phyloP scores from a whole-genome alignment of 2,797 vertebrate species.

The Balearica regulorum region DNA sequence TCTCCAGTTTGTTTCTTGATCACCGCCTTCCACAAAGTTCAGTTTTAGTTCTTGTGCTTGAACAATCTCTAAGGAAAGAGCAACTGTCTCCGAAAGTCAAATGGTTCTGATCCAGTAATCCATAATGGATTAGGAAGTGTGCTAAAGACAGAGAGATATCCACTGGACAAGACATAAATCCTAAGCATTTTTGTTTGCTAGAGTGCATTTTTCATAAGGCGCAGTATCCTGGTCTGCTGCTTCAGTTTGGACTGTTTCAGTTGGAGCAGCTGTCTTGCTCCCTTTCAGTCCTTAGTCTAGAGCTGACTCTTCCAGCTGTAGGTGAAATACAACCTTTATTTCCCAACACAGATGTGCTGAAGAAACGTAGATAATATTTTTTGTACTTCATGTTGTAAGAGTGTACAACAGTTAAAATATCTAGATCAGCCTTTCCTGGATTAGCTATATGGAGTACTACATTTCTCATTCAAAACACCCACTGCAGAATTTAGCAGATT shows the following conservation, averaged over 20 bases:
- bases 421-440: neutral
- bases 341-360: neutral
- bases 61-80: neutral
- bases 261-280: neutral
- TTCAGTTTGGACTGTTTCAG: neutral
- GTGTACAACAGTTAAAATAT: neutral
- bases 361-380: neutral
- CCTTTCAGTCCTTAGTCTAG: neutral
- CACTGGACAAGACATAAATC: neutral
- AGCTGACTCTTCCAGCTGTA: neutral
- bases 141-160: neutral
- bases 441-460: neutral
- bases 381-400: neutral
- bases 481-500: neutral
- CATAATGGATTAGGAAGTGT: neutral
- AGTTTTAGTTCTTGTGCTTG: neutral
- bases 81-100: neutral
- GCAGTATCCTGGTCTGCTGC: neutral
- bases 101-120: neutral
- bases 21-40: neutral
- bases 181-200: neutral
- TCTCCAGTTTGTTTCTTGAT: neutral
- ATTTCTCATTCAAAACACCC: neutral
- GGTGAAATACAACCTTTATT: neutral
- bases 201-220: neutral